Percentiles rank a stretch among this genome's conserved stretches.
phyloP scores from a whole-genome alignment of 2,113 vertebrate genomes.

The Mormyrus iriodes region DNA sequence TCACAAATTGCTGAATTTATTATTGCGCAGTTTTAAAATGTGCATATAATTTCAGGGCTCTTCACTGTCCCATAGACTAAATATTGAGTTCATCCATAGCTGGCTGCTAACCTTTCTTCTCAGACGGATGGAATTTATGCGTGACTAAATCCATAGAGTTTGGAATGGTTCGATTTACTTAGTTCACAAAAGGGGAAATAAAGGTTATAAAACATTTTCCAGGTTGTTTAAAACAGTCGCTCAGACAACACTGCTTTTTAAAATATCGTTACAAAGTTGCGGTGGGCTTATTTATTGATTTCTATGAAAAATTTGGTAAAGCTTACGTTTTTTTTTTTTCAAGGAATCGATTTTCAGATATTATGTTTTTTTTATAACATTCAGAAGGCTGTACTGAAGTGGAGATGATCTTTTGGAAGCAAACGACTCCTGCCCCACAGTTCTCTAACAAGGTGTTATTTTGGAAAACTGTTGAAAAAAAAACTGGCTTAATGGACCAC shows the following conservation, averaged over 20 bases:
- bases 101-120: not conserved
- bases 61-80: not conserved
- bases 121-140: not conserved
- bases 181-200: slow-evolving; percentile 2
- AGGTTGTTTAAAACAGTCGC: not conserved
- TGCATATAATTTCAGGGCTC: not conserved
- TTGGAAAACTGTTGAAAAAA: not conserved
- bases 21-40: not conserved
- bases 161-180: not conserved
- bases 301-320: not conserved
- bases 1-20: not conserved
- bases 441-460: not conserved
- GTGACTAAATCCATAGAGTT: not conserved
- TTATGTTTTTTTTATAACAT: not conserved
- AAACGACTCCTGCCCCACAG: not conserved
- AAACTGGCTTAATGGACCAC: slow-evolving; percentile 7
- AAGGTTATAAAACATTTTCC: not conserved
- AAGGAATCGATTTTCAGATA: not conserved
- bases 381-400: not conserved
- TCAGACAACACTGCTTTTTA: not conserved
- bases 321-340: not conserved
- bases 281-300: not conserved
- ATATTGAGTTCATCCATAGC: not conserved
- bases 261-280: not conserved
- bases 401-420: not conserved